These are phyloP conservation scores for Lucilia cuprina DNA, from an alignment of 1,140 invertebrate species.

Conservation along the genomic window DNA sequence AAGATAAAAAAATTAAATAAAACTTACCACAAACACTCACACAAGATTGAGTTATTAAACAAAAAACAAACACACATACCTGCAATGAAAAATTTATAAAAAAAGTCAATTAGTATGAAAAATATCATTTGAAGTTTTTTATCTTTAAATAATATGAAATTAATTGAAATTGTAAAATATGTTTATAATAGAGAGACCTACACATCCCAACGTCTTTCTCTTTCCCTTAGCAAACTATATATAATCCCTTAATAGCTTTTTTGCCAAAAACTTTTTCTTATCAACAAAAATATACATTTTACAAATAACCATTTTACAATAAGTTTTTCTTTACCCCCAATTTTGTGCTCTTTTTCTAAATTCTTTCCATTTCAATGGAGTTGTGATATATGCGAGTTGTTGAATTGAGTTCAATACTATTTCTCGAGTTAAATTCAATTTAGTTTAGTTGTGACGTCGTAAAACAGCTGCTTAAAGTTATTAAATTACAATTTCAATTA, in stretches of 20 bases:
- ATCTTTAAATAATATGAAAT: neutral
- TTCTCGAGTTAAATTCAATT: neutral
- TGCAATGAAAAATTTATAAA: neutral
- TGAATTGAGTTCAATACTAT: neutral
- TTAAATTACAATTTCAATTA: constrained; percentile 35
- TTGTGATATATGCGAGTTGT: neutral
- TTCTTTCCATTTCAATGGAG: neutral
- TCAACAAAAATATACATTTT: neutral
- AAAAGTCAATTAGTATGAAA: neutral
- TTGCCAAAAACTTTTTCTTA: neutral
- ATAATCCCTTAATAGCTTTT: neutral
- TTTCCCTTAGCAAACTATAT: neutral
- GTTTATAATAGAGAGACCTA: neutral
- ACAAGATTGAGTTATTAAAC: neutral
- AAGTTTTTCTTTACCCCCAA: neutral
- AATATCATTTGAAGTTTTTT: neutral
- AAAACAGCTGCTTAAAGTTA: constrained; percentile 29
- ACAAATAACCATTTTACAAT: neutral
- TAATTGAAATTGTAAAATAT: neutral
- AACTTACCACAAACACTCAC: neutral
- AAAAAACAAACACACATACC: neutral
- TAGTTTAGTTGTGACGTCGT: neutral
- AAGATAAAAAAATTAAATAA: neutral
- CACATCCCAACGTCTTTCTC: neutral
- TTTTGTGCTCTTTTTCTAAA: neutral